These are phyloP conservation scores for Campylorhamphus procurvoides DNA, from an alignment of 2,113 vertebrate species.

Conservation along the genomic window DNA sequence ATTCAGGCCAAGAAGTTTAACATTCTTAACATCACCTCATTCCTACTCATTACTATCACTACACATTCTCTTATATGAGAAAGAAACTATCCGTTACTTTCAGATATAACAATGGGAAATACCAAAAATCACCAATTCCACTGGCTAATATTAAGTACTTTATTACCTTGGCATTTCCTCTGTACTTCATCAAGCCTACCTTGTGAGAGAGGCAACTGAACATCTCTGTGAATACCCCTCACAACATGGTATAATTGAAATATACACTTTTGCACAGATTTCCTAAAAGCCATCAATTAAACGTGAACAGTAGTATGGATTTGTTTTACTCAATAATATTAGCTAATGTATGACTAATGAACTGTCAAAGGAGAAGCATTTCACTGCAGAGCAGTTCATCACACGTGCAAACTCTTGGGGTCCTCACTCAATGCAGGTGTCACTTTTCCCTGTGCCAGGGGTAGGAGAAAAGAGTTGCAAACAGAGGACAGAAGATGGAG, in stretches of 20 bases:
- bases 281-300: not conserved
- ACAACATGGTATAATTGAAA: not conserved
- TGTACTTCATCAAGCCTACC: not conserved
- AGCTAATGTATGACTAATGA: accelerated
- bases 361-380: not conserved
- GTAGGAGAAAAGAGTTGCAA: not conserved
- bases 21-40: not conserved
- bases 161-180: not conserved
- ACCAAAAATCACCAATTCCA: not conserved
- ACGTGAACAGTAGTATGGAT: not conserved
- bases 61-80: not conserved
- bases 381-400: not conserved
- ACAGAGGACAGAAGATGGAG: not conserved
- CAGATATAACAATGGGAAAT: not conserved
- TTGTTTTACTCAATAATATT: not conserved
- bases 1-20: not conserved
- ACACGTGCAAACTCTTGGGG: not conserved
- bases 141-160: not conserved
- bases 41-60: not conserved
- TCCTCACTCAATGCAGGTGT: not conserved
- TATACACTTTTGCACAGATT: not conserved
- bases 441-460: not conserved
- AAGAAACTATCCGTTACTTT: not conserved
- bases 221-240: not conserved
- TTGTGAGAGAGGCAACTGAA: not conserved